Evolutionary conservation across 2,888 invertebrate species (phyloP).

Genomic region (Volucella inanis): DNA sequence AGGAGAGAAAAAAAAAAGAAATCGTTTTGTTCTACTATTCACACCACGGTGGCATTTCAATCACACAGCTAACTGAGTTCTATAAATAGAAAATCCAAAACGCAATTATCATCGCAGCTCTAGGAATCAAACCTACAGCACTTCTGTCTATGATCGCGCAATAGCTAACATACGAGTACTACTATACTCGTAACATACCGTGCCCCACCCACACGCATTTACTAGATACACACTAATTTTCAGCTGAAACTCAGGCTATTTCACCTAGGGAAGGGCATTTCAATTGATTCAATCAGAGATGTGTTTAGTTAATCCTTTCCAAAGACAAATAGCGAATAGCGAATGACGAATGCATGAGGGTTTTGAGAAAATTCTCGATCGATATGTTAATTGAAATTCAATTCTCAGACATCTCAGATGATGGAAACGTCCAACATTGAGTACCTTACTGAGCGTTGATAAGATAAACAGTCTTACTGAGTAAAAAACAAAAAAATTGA

Average conservation of each 20-base stretch:
- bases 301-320: neutral
- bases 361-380: neutral
- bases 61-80: neutral
- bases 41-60: neutral
- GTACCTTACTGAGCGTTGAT: conserved; percentile 16
- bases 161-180: neutral
- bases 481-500: no score
- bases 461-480: conserved; percentile 14
- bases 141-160: neutral
- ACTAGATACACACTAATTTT: neutral
- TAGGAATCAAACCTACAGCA: conserved; percentile 1
- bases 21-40: neutral
- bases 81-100: conserved; percentile 16
- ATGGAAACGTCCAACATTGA: neutral
- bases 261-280: neutral
- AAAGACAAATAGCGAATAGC: neutral
- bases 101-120: conserved; percentile 1
- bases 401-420: neutral
- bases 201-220: conserved; percentile 14
- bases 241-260: neutral
- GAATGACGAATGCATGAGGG: neutral
- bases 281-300: neutral
- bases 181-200: no score
- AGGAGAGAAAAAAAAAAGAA: neutral
- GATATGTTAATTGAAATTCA: neutral